Percentiles rank a stretch among this genome's conserved stretches.
Evolutionary conservation across 2,888 invertebrate species (phyloP).

Genomic region (Galeopsomyia nigrocyanea): DNA sequence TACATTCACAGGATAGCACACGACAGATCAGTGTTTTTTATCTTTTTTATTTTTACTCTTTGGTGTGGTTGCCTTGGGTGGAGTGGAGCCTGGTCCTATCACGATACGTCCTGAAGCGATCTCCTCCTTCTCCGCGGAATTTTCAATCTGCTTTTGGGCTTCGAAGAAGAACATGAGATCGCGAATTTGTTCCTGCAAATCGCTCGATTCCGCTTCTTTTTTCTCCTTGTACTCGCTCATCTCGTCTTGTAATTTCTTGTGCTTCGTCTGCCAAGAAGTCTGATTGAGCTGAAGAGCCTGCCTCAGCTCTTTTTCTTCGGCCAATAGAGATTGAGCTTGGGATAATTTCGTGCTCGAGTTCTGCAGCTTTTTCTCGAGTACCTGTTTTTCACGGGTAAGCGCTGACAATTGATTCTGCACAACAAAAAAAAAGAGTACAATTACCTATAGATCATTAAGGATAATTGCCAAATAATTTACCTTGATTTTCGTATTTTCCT

Average conservation of each 20-base stretch:
- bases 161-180: slow-evolving; percentile 98
- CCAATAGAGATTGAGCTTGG: slow-evolving; percentile 78
- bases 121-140: slow-evolving; percentile 73
- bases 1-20: not conserved
- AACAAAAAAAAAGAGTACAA: not conserved
- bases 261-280: slow-evolving; percentile 77
- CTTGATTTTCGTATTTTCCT: slow-evolving; percentile 68
- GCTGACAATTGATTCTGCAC: slow-evolving; percentile 71
- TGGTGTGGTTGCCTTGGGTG: slow-evolving; percentile 43
- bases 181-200: slow-evolving; percentile 91
- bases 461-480: slow-evolving; percentile 50
- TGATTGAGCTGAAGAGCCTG: slow-evolving; percentile 83
- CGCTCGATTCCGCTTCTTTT: slow-evolving; percentile 78
- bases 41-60: slow-evolving; percentile 44
- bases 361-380: slow-evolving; percentile 79
- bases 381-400: slow-evolving; percentile 77
- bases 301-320: slow-evolving; percentile 89
- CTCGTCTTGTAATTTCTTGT: slow-evolving; percentile 62
- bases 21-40: slow-evolving; percentile 36
- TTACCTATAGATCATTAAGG: not conserved
- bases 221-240: slow-evolving; percentile 64
- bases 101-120: slow-evolving; percentile 76
- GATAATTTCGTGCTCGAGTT: slow-evolving; percentile 77
- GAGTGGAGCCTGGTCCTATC: slow-evolving; percentile 67
- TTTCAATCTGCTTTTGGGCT: slow-evolving; percentile 79